These are phyloP conservation scores for Ceratina australensis DNA, from an alignment of 1,140 invertebrate species.

Conservation along the genomic window DNA sequence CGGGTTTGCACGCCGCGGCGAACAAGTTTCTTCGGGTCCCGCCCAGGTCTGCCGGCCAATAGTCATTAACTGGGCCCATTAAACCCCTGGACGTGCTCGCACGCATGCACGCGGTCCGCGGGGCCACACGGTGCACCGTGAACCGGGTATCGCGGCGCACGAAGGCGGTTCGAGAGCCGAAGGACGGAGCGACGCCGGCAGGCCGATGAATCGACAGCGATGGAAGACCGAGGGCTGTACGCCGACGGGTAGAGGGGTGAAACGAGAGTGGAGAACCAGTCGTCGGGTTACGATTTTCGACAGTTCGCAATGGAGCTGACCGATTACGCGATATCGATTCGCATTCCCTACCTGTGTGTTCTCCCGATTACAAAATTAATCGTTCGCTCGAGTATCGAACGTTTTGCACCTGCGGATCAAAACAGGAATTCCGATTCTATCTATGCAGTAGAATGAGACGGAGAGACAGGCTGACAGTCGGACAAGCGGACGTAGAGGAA, in stretches of 20 bases:
- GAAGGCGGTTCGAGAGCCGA: constrained; percentile 47
- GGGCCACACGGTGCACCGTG: constrained; percentile 38
- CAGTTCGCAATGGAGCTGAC: constrained; percentile 6
- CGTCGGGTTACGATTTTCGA: neutral
- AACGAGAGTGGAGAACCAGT: constrained; percentile 5
- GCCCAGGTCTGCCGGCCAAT: constrained; percentile 79
- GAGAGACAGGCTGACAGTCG: neutral
- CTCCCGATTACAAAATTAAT: neutral
- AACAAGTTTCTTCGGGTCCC: constrained; percentile 70
- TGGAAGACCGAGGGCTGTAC: constrained; percentile 19
- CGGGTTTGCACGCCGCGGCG: neutral
- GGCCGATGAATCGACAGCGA: constrained; percentile 31
- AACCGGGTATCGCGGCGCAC: constrained; percentile 43
- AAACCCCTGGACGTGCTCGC: constrained; percentile 72
- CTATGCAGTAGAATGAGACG: neutral
- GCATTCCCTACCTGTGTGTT: neutral
- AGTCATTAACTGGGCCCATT: constrained; percentile 80
- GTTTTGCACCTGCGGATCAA: too few species aligned
- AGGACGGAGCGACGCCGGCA: constrained; percentile 21
- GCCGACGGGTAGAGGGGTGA: constrained; percentile 4
- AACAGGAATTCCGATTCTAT: too few species aligned
- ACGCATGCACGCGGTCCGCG: constrained; percentile 66
- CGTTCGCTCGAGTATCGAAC: too few species aligned
- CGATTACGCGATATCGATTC: neutral
- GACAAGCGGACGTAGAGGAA: neutral